Base-by-base conservation (phyloP, 2,113 vertebrate species). In the Castor canadensis region DNA sequence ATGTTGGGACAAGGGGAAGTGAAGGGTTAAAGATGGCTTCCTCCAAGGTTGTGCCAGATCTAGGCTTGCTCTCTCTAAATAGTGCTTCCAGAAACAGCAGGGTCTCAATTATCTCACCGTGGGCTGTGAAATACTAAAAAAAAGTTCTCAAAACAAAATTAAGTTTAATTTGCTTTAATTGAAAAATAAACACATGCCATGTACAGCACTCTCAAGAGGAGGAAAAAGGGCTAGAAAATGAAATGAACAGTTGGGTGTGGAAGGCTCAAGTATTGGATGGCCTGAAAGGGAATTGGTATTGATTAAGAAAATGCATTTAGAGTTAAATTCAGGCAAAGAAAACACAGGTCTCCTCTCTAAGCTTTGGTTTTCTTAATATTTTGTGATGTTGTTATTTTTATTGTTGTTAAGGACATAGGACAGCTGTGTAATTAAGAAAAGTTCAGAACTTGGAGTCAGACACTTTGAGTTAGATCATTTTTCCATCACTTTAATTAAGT, bases 131-230 rank as follows among this genome's bases (percentile, higher is more conserved):
- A 93, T 87, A 96, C 89, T 96, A 38, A 95, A 92, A 95, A 94
- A 96, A 95, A 89, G 71, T 95, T 94, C 91, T 96, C 94, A 93
- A 97, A 97, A 95, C 95, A 97, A 96, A 97, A 97, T 97, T 97
- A 97, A 96, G 93, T 97, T 97, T 97, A 97, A 97, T 97, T 97
- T 94, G 94, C 95, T 94, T 96, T 97, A 97, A 97, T 97, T 97
- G 97, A 96, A 97, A 97, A 97, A 97, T 97, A 97, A 97, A 96
- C 95, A 97, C 93, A 96, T 96, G 95, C 94, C 89, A 91, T 35
- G 86, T 96, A 96, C 75, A 81, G 86, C 94, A 72, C 56, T 97
- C 94, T 93, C 96, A 47, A 35, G 93, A 97, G 89, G 45, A 95
- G 60, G 22, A 95, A 89, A 93, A 91, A 76, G 83, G 43, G 62